Evolutionary conservation across 1,140 invertebrate genomes (phyloP).

Genomic region (Sminthurides bifidus): DNA sequence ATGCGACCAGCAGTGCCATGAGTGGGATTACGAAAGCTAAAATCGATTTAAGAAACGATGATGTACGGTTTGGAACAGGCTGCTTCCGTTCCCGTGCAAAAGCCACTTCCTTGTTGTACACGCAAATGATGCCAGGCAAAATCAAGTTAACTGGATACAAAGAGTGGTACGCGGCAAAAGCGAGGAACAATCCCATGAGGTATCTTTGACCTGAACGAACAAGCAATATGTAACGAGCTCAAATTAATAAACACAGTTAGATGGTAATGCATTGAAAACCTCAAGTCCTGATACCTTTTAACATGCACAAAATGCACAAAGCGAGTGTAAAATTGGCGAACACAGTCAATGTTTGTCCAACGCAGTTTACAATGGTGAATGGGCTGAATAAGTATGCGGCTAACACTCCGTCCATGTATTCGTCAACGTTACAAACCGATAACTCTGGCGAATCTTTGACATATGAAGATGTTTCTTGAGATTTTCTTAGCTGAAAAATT

Average conservation of each 20-base stretch:
- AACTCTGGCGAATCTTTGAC: slow-evolving; percentile 39
- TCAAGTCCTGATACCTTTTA: slow-evolving; percentile 43
- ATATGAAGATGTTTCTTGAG: slow-evolving; percentile 21
- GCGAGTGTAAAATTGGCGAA: slow-evolving; percentile 75
- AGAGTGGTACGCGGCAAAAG: slow-evolving; percentile 65
- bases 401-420: slow-evolving; percentile 52
- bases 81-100: slow-evolving; percentile 28
- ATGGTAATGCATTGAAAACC: background rate
- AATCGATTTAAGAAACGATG: slow-evolving; percentile 28
- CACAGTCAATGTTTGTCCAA: slow-evolving; percentile 79
- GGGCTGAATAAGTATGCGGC: slow-evolving; percentile 86
- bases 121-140: slow-evolving; percentile 57
- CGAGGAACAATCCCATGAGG: slow-evolving; percentile 52
- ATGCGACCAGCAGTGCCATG: slow-evolving; percentile 36
- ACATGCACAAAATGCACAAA: slow-evolving; percentile 52
- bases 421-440: slow-evolving; percentile 45
- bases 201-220: slow-evolving; percentile 38
- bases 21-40: slow-evolving; percentile 31
- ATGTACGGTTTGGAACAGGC: slow-evolving; percentile 24
- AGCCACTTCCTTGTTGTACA: slow-evolving; percentile 34
- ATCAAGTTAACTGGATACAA: slow-evolving; percentile 76
- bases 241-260: background rate
- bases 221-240: background rate
- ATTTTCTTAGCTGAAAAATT: slow-evolving; percentile 27
- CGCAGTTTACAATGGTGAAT: slow-evolving; percentile 76